Evolutionary conservation across 1,140 invertebrate genomes (phyloP).

Genomic region (Whitmania pigra): DNA sequence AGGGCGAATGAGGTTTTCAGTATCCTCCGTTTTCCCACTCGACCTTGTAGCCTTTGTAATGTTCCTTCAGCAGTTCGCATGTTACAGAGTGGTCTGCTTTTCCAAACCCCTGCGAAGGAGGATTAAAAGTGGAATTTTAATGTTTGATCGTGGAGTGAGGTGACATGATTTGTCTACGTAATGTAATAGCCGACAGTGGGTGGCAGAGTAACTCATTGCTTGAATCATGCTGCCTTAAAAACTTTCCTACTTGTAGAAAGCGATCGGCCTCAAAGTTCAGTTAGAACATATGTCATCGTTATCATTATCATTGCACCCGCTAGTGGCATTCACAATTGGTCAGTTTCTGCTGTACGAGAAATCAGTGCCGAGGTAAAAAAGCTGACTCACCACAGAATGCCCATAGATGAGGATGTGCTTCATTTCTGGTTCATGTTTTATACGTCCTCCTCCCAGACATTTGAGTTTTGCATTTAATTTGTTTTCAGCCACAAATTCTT

Average conservation of each 20-base stretch:
- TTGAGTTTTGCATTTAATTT: background rate
- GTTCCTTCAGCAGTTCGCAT: conserved; percentile 9
- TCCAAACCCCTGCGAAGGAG: conserved; percentile 14
- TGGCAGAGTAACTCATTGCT: too few species aligned
- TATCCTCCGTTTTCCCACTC: conserved; percentile 1
- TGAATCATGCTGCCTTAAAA: too few species aligned
- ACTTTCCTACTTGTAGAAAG: too few species aligned
- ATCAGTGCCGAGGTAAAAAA: background rate
- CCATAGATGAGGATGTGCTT: conserved; percentile 7
- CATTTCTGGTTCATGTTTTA: background rate
- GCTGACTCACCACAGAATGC: background rate
- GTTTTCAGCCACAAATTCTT: background rate
- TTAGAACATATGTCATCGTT: too few species aligned
- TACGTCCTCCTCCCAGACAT: background rate
- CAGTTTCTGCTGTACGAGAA: background rate
- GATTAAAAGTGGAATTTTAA: background rate
- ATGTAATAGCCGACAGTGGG: too few species aligned
- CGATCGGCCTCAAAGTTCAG: too few species aligned
- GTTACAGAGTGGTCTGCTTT: background rate
- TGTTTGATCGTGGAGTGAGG: background rate
- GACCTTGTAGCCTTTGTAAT: conserved; percentile 4
- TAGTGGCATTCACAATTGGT: background rate
- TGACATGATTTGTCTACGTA: background rate
- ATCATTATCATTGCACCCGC: too few species aligned
- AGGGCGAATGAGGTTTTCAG: background rate